These are phyloP conservation scores for Leptatherina wallacei DNA, from an alignment of 2,797 vertebrate genomes.

Conservation along the genomic window DNA sequence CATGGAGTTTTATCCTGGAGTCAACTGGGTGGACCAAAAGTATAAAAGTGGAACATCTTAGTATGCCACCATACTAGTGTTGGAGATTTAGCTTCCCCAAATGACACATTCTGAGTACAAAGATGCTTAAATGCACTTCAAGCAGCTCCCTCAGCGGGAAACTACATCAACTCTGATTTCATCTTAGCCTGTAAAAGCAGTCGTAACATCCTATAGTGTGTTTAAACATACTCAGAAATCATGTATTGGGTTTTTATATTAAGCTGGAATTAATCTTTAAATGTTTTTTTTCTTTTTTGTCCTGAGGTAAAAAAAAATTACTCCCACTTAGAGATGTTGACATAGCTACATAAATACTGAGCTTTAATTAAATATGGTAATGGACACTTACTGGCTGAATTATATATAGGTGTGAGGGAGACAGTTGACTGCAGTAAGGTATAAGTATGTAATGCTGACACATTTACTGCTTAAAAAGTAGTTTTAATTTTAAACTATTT, in stretches of 20 bases:
- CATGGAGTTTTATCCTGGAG: neutral
- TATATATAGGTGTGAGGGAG: conserved; percentile 18
- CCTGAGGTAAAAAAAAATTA: conserved; percentile 27
- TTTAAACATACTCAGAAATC: conserved; percentile 7
- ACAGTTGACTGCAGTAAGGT: neutral
- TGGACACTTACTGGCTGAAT: conserved; percentile 28
- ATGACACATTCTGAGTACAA: neutral
- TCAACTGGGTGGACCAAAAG: neutral
- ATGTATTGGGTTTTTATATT: conserved; percentile 11
- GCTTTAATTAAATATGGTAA: conserved; percentile 66
- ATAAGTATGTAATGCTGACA: neutral
- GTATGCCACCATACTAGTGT: neutral
- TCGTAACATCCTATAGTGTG: neutral
- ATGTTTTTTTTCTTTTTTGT: conserved; percentile 19
- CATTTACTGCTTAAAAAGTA: neutral
- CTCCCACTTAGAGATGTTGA: conserved; percentile 15
- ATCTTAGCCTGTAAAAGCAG: conserved; percentile 1
- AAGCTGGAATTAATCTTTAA: conserved; percentile 8
- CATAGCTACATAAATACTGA: conserved; percentile 41
- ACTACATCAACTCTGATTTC: conserved; percentile 24
- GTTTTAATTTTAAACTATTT: neutral
- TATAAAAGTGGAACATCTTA: neutral
- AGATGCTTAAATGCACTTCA: conserved; percentile 33
- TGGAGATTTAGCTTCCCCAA: conserved; percentile 1
- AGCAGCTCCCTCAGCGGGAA: conserved; percentile 3